Percentiles rank a stretch among this genome's conserved stretches.
Conservation (phyloP, 2,797 vertebrate species). For the Kryptolebias ocellatus region DNA sequence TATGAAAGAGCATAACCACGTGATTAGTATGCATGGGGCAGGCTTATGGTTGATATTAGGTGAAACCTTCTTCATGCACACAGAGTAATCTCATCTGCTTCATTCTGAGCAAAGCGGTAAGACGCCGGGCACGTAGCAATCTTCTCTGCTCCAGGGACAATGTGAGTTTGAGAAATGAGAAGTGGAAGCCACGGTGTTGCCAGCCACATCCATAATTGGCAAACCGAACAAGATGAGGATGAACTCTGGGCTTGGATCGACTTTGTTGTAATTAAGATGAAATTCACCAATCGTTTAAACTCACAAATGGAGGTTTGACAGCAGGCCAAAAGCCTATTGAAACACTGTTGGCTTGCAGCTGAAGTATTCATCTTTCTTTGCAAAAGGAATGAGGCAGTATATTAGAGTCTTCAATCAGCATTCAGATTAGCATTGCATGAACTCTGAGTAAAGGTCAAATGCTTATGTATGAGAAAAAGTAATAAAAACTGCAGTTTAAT, state of each 20-base stretch:
- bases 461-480: conserved; percentile 63
- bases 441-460: conserved; percentile 65
- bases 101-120: conserved; percentile 69
- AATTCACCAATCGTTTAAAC: conserved; percentile 83
- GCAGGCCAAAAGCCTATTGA: conserved; percentile 78
- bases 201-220: conserved; percentile 74
- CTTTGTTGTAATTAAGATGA: conserved; percentile 87
- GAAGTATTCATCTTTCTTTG: conserved; percentile 64
- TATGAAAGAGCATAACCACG: conserved; percentile 48
- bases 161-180: conserved; percentile 71
- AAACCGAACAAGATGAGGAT: conserved; percentile 76
- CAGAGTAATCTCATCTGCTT: conserved; percentile 77
- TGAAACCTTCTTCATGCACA: conserved; percentile 70
- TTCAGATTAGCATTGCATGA: conserved; percentile 40
- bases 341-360: conserved; percentile 70
- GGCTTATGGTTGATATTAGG: conserved; percentile 70
- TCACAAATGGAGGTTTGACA: conserved; percentile 80
- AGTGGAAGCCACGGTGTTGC: conserved; percentile 53
- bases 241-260: conserved; percentile 77
- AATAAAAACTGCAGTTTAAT: conserved; percentile 27
- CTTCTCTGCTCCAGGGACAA: conserved; percentile 69
- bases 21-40: conserved; percentile 73
- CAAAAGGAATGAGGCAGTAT: conserved; percentile 54
- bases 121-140: conserved; percentile 65
- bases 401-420: conserved; percentile 52